Base-by-base conservation (phyloP, 1,140 invertebrate genomes). In the Fopius arisanus region DNA sequence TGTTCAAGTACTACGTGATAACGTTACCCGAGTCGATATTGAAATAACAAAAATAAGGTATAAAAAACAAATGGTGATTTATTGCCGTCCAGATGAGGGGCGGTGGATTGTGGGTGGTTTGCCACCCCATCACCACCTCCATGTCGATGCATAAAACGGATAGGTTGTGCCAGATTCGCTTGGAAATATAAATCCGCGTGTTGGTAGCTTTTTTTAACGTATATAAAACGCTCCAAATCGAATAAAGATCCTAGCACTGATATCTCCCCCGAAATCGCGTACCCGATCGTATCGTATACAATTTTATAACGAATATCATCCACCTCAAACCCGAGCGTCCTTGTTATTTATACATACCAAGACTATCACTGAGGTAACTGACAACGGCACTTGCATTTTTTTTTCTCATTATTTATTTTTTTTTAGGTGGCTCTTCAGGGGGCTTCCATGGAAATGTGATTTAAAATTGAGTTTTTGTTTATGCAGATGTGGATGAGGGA, bases 221-320 rank as follows among this genome's bases (percentile, higher is more conserved):
- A 70, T 70, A 68, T 68, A 73, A 73, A 73, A 68, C 51, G 66
- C 67, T 68, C 67, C 66, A 73, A 73, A 73, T 73, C 72, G 65
- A 73, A 73, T 73, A 73, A 73, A 73, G 72, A 73, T 73, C 72
- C 72, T 73, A 73, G 72, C 72, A 73, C 72, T 73, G 72, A 73
- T 73, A 73, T 73, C 72, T 68, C 72, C 66, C 72, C 48, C 48
- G 67, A 73, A 68, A 33, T 68, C 48, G 37, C 37, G 29, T 59
- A 67, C 31, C 65, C 72, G 65, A 73, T 73, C 66, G 66, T 73
- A 73, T 73, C 72, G 72, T 68, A 73, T 68, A 73, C 66, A 43
- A 73, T 73, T 73, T 73, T 73, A 73, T 73, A 73, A 72, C 71
- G 62, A 72, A 72, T 66, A 72, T 72, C 63, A 67, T 67, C 59